A percentile compares a stretch with the other conserved stretches of the same genome.
Evolutionary conservation across 1,140 invertebrate species (phyloP).

Genomic region (Leptestheria dahalacensis): DNA sequence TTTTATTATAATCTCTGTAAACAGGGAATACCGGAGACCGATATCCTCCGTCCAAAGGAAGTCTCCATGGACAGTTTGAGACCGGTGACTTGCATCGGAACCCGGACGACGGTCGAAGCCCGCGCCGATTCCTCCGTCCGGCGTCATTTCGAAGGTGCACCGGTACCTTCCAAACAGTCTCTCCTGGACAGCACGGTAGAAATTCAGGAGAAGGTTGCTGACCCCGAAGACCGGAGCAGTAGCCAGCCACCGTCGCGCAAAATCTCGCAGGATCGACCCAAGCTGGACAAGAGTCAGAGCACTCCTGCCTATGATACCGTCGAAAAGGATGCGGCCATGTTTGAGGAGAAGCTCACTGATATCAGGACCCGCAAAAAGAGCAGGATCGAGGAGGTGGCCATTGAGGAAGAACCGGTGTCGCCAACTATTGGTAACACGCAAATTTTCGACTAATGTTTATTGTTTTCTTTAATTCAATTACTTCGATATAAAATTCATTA

Average conservation of each 20-base stretch:
- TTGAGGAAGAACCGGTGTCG: slow-evolving; percentile 21
- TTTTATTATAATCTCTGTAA: too few relatives aligned
- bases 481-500: background rate
- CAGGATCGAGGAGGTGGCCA: slow-evolving; percentile 18
- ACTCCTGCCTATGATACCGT: slow-evolving; percentile 50
- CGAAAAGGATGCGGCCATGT: slow-evolving; percentile 8
- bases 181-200: background rate
- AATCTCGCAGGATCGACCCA: slow-evolving; percentile 22
- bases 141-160: slow-evolving; percentile 1
- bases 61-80: background rate
- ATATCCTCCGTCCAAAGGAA: slow-evolving; percentile 2
- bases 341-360: slow-evolving; percentile 12
- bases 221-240: too few relatives aligned
- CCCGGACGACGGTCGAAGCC: slow-evolving; percentile 1
- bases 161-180: background rate
- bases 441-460: background rate
- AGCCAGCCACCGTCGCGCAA: slow-evolving; percentile 3
- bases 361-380: slow-evolving; percentile 11
- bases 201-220: background rate
- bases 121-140: slow-evolving; percentile 2
- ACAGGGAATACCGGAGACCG: background rate
- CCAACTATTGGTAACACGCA: background rate
- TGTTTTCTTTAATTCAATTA: background rate
- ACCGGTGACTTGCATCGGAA: slow-evolving; percentile 5
- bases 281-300: slow-evolving; percentile 54